These are phyloP conservation scores for Cinclus cinclus DNA, from an alignment of 2,113 vertebrate species.

Conservation along the genomic window DNA sequence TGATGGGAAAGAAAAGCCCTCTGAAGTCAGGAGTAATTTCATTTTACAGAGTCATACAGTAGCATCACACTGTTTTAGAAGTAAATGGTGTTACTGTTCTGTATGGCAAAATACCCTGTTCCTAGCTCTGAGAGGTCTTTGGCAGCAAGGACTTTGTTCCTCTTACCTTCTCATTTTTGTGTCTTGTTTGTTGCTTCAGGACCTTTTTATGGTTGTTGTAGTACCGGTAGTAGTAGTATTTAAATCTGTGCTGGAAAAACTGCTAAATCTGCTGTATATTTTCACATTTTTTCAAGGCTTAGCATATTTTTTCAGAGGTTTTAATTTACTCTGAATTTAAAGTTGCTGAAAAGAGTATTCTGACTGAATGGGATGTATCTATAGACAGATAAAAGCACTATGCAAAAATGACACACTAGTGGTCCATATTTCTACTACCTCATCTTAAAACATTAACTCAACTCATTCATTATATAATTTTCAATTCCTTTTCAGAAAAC, in stretches of 20 bases:
- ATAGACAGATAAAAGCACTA: not conserved
- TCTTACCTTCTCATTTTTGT: not conserved
- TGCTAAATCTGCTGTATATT: not conserved
- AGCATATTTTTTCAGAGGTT: not conserved
- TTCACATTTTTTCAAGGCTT: slow-evolving; percentile 1
- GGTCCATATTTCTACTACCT: not conserved
- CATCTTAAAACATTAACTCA: not conserved
- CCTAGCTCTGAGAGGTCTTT: not conserved
- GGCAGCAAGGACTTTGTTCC: not conserved
- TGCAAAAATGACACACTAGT: not conserved
- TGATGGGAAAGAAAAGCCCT: not conserved
- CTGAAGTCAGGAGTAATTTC: not conserved
- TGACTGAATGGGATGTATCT: not conserved
- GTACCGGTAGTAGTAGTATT: not conserved
- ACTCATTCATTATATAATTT: slow-evolving; percentile 13
- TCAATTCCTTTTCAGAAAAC: not conserved
- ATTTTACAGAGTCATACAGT: not conserved
- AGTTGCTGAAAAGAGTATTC: not conserved
- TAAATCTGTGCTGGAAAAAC: not conserved
- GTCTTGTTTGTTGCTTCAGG: not conserved
- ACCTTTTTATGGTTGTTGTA: not conserved
- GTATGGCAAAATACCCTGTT: not conserved
- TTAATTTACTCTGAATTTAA: slow-evolving; percentile 33
- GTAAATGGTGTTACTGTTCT: not conserved
- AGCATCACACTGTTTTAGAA: not conserved